These are phyloP conservation scores for Euphonia xanthogaster DNA, from an alignment of 2,797 vertebrate genomes.

Conservation along the genomic window DNA sequence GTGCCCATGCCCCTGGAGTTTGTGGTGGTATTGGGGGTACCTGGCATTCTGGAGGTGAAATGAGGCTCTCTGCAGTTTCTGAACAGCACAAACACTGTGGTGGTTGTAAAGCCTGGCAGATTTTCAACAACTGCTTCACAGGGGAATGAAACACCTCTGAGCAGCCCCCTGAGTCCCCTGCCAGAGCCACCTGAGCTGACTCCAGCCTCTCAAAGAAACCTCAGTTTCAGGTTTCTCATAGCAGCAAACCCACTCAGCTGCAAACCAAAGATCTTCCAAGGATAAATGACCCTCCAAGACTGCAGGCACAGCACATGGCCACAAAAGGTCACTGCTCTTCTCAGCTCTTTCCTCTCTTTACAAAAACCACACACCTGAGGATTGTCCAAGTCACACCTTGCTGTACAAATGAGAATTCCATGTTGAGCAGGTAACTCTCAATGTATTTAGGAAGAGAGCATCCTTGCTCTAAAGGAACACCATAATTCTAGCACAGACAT, in stretches of 20 bases:
- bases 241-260: not conserved
- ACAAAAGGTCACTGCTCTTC: not conserved
- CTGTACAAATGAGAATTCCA: slow-evolving; percentile 1
- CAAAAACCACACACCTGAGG: not conserved
- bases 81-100: not conserved
- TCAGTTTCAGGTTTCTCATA: not conserved
- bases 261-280: not conserved
- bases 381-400: not conserved
- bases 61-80: not conserved
- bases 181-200: not conserved
- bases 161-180: accelerated
- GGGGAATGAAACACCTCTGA: not conserved
- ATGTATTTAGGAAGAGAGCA: not conserved
- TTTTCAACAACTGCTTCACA: not conserved
- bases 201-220: not conserved
- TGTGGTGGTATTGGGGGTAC: too few relatives aligned
- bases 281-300: not conserved
- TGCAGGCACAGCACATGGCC: not conserved
- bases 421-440: slow-evolving; percentile 10
- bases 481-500: slow-evolving; percentile 5
- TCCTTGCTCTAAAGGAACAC: slow-evolving; percentile 19
- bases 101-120: not conserved
- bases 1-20: accelerated
- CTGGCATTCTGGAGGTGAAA: not conserved
- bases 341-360: not conserved